A percentile compares a stretch with the other conserved stretches of the same genome.
Evolutionary conservation across 2,113 vertebrate genomes (phyloP).

Genomic region (Xenotilapia caudafasciata): DNA sequence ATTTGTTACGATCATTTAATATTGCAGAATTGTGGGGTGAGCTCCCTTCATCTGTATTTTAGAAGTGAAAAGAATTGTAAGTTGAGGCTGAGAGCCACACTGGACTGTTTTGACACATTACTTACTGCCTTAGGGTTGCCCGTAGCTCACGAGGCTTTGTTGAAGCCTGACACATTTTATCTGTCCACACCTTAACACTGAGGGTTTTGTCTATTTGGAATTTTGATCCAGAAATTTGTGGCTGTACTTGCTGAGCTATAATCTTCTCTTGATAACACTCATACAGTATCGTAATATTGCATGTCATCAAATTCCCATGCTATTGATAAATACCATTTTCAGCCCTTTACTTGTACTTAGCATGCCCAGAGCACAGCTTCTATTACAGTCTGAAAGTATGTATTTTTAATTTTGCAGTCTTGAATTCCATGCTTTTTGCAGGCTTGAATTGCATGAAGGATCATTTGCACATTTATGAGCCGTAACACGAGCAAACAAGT

Average conservation of each 20-base stretch:
- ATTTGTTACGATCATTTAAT: not conserved
- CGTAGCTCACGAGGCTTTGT: not conserved
- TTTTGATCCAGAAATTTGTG: not conserved
- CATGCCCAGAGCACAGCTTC: not conserved
- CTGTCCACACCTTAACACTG: not conserved
- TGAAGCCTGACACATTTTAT: not conserved
- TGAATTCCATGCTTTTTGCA: not conserved
- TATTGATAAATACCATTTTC: conserved; percentile 8
- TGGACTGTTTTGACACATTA: conserved; percentile 1
- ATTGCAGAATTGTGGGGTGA: not conserved
- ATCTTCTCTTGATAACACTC: not conserved
- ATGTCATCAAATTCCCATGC: not conserved
- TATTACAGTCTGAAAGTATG: not conserved
- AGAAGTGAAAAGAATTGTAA: not conserved
- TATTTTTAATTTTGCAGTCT: not conserved
- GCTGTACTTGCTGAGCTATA: not conserved
- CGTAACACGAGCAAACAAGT: conserved; percentile 9
- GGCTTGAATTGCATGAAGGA: conserved; percentile 10
- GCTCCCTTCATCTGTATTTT: not conserved
- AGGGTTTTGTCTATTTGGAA: not conserved
- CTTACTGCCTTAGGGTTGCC: not conserved
- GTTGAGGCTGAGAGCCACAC: not conserved
- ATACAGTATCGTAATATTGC: not conserved
- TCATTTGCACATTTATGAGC: conserved; percentile 23
- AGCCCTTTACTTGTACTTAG: not conserved